phyloP scores from a whole-genome alignment of 1,140 invertebrate genomes.

The Zaprionus tsacasi region DNA sequence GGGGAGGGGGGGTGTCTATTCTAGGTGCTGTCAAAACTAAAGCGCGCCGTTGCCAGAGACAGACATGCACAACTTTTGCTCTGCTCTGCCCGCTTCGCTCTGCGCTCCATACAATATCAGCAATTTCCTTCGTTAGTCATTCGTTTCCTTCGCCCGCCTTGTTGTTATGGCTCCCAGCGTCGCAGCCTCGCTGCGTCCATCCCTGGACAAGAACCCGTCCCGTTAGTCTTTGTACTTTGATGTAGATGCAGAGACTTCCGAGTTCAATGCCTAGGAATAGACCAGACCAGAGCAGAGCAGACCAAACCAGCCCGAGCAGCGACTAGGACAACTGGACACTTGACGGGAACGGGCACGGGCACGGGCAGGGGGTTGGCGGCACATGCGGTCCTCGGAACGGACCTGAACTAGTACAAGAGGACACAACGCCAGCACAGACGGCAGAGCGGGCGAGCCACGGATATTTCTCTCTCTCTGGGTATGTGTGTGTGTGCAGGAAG shows the following conservation, averaged over 20 bases:
- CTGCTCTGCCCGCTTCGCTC: no score
- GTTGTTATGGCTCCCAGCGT: slow-evolving; percentile 73
- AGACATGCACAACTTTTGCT: slow-evolving; percentile 76
- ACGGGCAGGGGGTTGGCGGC: slow-evolving; percentile 36
- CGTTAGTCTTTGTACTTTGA: slow-evolving; percentile 77
- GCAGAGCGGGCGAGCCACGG: slow-evolving; percentile 63
- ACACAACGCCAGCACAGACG: slow-evolving; percentile 71
- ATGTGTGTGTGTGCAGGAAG: slow-evolving; percentile 25
- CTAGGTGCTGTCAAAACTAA: slow-evolving; percentile 77
- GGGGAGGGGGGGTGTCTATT: slow-evolving; percentile 47
- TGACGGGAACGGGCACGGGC: background rate
- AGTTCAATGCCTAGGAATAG: slow-evolving; percentile 53
- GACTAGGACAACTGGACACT: slow-evolving; percentile 48
- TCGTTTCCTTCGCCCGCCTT: slow-evolving; percentile 77
- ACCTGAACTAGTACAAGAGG: slow-evolving; percentile 72
- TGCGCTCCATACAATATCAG: slow-evolving; percentile 75
- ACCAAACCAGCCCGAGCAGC: slow-evolving; percentile 23
- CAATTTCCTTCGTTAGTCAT: slow-evolving; percentile 83
- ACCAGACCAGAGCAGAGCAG: slow-evolving; percentile 15
- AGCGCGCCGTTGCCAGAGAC: slow-evolving; percentile 72
- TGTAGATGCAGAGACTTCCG: slow-evolving; percentile 63
- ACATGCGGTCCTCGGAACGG: slow-evolving; percentile 45
- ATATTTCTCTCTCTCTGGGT: slow-evolving; percentile 46
- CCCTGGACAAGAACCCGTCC: slow-evolving; percentile 60
- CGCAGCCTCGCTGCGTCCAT: slow-evolving; percentile 29